Conservation (phyloP, 2,113 vertebrate species). For the Erpornis zantholeuca region DNA sequence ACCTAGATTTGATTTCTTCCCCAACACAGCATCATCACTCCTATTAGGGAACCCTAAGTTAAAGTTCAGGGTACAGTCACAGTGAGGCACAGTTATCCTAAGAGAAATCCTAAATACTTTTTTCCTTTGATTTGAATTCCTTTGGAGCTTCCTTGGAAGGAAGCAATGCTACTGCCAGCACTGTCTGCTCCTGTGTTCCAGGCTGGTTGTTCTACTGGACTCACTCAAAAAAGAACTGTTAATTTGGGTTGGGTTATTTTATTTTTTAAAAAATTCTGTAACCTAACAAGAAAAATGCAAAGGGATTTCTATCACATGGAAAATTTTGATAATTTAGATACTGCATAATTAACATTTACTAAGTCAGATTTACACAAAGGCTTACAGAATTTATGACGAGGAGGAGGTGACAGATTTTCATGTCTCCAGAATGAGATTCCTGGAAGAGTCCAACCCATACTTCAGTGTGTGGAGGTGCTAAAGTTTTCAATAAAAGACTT, state of each 20-base stretch:
- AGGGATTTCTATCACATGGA: background rate
- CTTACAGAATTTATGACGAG: background rate
- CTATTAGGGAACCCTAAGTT: accelerated
- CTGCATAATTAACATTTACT: background rate
- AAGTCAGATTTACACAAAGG: background rate
- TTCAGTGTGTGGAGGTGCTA: background rate
- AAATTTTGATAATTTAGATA: background rate
- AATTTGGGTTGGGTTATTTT: background rate
- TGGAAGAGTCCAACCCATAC: background rate
- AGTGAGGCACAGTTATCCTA: background rate
- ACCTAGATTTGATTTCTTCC: background rate
- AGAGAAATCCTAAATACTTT: background rate
- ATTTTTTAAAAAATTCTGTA: background rate
- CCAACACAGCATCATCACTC: accelerated
- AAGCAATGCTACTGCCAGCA: background rate
- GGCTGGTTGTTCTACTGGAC: background rate
- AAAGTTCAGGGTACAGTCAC: background rate
- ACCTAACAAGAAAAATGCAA: background rate
- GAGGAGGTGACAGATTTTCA: background rate
- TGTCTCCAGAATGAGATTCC: background rate
- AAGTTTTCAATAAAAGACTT: background rate
- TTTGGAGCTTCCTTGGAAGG: background rate
- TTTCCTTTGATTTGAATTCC: background rate
- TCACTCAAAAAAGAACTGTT: background rate
- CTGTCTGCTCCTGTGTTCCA: background rate